A percentile compares a stretch with the other conserved stretches of the same genome.
Evolutionary conservation across 2,888 invertebrate genomes (phyloP).

Genomic region (Dynastes hyllus): DNA sequence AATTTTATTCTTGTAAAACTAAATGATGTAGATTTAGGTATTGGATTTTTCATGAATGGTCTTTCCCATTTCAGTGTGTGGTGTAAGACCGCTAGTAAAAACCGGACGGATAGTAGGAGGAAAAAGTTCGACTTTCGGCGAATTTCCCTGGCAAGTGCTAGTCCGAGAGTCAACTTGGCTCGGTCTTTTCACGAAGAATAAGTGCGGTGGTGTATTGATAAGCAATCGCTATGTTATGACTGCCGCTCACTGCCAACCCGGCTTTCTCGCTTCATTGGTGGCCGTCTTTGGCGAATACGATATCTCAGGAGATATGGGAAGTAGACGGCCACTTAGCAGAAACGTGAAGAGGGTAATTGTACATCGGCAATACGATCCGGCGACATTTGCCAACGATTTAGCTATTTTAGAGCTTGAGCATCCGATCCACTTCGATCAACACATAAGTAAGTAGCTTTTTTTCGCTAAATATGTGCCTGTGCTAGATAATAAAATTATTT

Average conservation of each 20-base stretch:
- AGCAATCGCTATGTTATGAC: constrained; percentile 90
- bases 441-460: constrained; percentile 78
- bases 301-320: constrained; percentile 88
- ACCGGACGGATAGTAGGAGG: constrained; percentile 92
- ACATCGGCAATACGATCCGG: constrained; percentile 90
- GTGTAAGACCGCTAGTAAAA: constrained; percentile 86
- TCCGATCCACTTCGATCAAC: constrained; percentile 87
- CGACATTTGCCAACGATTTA: constrained; percentile 93
- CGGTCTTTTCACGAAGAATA: constrained; percentile 94
- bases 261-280: constrained; percentile 91
- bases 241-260: constrained; percentile 96
- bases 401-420: constrained; percentile 90
- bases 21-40: no score
- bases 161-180: constrained; percentile 95
- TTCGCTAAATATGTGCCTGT: not conserved
- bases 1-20: no score
- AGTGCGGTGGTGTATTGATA: constrained; percentile 95
- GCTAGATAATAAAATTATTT: no score
- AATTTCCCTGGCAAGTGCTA: constrained; percentile 95
- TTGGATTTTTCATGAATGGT: no score
- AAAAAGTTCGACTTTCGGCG: constrained; percentile 88
- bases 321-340: constrained; percentile 83
- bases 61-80: constrained; percentile 81
- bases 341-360: constrained; percentile 92
- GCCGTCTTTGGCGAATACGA: constrained; percentile 95